These are phyloP conservation scores for Chloebia gouldiae DNA, from an alignment of 2,113 vertebrate genomes.

Conservation along the genomic window DNA sequence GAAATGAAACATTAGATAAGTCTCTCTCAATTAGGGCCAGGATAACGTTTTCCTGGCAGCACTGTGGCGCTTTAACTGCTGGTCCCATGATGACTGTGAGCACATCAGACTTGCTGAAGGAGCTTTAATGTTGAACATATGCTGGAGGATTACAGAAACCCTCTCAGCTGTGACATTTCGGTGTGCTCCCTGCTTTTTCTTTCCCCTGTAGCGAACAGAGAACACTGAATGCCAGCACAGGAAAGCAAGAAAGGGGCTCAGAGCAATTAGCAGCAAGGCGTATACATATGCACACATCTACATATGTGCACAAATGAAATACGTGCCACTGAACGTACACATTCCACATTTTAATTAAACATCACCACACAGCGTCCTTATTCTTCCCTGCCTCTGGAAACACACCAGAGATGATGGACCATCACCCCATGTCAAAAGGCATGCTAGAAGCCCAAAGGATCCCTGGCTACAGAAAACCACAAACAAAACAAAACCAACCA, in stretches of 20 bases:
- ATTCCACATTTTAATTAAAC: not conserved
- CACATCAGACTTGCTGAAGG: slow-evolving; percentile 68
- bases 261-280: slow-evolving; percentile 40
- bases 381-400: not conserved
- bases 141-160: slow-evolving; percentile 66
- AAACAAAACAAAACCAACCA: not conserved
- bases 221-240: slow-evolving; percentile 16
- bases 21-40: slow-evolving; percentile 72
- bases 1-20: slow-evolving; percentile 77
- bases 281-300: not conserved
- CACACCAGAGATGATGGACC: not conserved
- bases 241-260: slow-evolving; percentile 26
- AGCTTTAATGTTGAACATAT: slow-evolving; percentile 72
- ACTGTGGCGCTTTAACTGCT: slow-evolving; percentile 63
- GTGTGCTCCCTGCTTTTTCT: slow-evolving; percentile 52
- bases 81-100: slow-evolving; percentile 62
- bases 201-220: slow-evolving; percentile 52
- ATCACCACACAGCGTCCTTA: not conserved
- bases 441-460: not conserved
- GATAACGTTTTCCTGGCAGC: slow-evolving; percentile 71
- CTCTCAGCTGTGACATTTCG: slow-evolving; percentile 71
- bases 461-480: not conserved
- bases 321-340: not conserved
- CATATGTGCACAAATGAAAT: not conserved
- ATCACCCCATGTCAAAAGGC: not conserved